Percentiles rank a stretch among this genome's conserved stretches.
phyloP scores from a whole-genome alignment of 2,113 vertebrate species.

The Pygoscelis antarcticus region DNA sequence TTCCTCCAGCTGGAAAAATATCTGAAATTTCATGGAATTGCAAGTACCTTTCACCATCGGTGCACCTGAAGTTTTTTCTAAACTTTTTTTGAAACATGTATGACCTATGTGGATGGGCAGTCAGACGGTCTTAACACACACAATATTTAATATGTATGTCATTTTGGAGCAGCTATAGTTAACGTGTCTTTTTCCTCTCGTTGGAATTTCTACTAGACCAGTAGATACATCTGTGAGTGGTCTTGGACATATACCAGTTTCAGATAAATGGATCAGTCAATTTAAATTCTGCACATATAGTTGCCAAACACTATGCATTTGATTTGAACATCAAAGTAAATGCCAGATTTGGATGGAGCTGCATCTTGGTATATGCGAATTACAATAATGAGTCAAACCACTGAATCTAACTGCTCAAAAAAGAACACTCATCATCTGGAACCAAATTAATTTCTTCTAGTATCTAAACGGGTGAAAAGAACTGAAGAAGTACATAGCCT shows the following conservation, averaged over 20 bases:
- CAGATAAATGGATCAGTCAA: slow-evolving; percentile 38
- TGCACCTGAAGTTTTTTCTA: not conserved
- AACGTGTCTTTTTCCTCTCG: not conserved
- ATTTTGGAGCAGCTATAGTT: not conserved
- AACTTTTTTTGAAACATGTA: not conserved
- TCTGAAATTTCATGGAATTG: not conserved
- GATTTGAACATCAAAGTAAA: slow-evolving; percentile 54
- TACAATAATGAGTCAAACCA: slow-evolving; percentile 39
- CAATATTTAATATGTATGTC: not conserved
- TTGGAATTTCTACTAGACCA: slow-evolving; percentile 12
- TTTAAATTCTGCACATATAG: slow-evolving; percentile 51
- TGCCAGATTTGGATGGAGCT: slow-evolving; percentile 44
- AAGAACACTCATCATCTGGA: slow-evolving; percentile 39
- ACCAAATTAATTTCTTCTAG: not conserved
- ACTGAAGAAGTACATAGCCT: not conserved
- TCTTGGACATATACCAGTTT: slow-evolving; percentile 34
- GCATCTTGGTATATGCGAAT: slow-evolving; percentile 33
- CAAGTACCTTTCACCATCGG: not conserved
- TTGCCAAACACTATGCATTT: slow-evolving; percentile 54
- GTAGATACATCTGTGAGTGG: slow-evolving; percentile 30
- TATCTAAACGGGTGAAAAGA: not conserved
- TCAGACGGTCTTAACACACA: not conserved
- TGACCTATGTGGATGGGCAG: not conserved
- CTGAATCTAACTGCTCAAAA: slow-evolving; percentile 36
- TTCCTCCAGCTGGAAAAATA: not conserved